phyloP scores from a whole-genome alignment of 2,888 invertebrate species.

The Chrysolina oricalcia region DNA sequence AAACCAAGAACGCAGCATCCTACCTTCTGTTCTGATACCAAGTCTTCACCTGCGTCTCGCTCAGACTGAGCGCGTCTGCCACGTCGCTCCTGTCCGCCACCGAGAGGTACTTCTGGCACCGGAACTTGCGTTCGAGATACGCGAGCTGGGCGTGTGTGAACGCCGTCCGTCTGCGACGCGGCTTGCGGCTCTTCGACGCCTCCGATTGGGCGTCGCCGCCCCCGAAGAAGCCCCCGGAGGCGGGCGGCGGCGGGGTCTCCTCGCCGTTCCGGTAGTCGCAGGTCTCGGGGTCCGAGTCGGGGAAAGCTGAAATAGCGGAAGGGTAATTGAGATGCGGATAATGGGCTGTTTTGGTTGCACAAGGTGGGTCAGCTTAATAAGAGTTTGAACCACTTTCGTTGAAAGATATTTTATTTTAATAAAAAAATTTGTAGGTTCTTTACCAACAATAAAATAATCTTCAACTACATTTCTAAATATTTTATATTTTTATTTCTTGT shows the following conservation, averaged over 20 bases:
- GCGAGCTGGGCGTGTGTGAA: constrained; percentile 96
- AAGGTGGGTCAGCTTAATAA: no score
- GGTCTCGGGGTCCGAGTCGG: constrained; percentile 20
- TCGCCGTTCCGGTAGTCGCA: constrained; percentile 38
- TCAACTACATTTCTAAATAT: no score
- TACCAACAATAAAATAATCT: no score
- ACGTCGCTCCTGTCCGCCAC: constrained; percentile 95
- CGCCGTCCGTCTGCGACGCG: constrained; percentile 88
- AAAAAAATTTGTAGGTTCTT: no score
- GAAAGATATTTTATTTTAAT: no score
- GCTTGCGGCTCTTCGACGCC: constrained; percentile 79
- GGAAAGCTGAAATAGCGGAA: constrained; percentile 11
- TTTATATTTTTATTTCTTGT: no score
- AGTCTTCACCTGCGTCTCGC: constrained; percentile 96
- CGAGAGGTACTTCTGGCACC: constrained; percentile 94
- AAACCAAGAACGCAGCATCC: constrained; percentile 43
- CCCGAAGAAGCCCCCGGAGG: constrained; percentile 43
- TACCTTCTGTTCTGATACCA: constrained; percentile 95
- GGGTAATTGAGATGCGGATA: neutral
- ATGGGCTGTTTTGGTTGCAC: neutral
- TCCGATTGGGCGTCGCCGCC: constrained; percentile 61
- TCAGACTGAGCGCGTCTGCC: constrained; percentile 89
- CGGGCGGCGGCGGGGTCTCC: constrained; percentile 17
- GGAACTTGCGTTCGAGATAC: constrained; percentile 92
- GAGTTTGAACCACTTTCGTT: no score